Percentiles rank a stretch among this genome's conserved stretches.
These are phyloP conservation scores for Ara ararauna DNA, from an alignment of 2,797 vertebrate genomes.

Conservation along the genomic window DNA sequence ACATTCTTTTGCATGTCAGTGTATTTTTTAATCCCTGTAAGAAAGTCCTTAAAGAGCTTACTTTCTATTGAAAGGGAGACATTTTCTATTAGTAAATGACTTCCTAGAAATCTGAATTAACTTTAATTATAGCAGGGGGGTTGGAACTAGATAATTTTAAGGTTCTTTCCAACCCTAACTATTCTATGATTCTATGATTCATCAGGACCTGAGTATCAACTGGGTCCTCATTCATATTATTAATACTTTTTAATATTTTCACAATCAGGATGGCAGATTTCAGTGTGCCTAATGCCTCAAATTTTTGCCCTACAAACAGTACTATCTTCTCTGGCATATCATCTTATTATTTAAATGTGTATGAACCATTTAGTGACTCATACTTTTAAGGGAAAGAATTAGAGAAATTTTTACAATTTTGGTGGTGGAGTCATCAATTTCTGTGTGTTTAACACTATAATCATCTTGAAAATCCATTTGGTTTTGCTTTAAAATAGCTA, in stretches of 20 bases:
- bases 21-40: background rate
- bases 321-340: background rate
- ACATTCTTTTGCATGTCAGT: background rate
- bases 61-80: background rate
- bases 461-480: background rate
- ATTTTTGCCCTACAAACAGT: background rate
- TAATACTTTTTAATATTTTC: background rate
- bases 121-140: background rate
- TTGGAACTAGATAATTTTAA: too few relatives aligned
- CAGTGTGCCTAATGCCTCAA: background rate
- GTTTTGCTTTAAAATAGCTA: background rate
- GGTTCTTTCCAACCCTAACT: too few relatives aligned
- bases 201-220: background rate
- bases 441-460: background rate
- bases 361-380: background rate
- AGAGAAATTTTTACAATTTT: background rate
- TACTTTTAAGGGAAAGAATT: background rate
- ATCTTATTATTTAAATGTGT: background rate
- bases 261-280: background rate
- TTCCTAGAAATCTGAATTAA: background rate
- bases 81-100: background rate
- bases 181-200: background rate
- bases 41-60: background rate
- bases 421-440: background rate
- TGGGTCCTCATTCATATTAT: fast-evolving